Evolutionary conservation across 2,888 invertebrate species (phyloP).

Genomic region (Trissonchulus sp.): DNA sequence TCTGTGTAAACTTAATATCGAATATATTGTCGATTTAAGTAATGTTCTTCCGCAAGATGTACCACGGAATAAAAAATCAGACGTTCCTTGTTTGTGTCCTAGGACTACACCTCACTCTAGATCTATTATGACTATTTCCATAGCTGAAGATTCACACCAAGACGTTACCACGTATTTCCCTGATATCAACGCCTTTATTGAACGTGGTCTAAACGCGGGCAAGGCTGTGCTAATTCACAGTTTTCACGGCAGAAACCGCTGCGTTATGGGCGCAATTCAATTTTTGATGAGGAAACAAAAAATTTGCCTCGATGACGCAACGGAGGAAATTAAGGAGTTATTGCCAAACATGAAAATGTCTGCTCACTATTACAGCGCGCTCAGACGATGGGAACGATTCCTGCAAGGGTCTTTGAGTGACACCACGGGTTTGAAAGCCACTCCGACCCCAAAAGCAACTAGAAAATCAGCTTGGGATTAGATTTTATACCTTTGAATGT

Average conservation of each 20-base stretch:
- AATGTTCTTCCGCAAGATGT: constrained; percentile 38
- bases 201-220: background rate
- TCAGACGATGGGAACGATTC: background rate
- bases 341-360: background rate
- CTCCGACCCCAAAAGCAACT: too few species aligned
- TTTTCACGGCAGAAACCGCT: constrained; percentile 26
- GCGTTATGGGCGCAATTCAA: constrained; percentile 24
- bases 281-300: constrained; percentile 23
- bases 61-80: constrained; percentile 26
- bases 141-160: background rate
- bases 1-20: constrained; percentile 54
- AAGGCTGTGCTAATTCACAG: constrained; percentile 30
- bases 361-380: background rate
- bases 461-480: too few species aligned
- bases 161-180: constrained; percentile 16
- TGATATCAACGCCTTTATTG: constrained; percentile 28
- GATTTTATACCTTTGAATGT: too few species aligned
- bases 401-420: too few species aligned
- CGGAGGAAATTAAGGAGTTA: background rate
- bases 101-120: constrained; percentile 28
- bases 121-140: constrained; percentile 23
- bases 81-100: constrained; percentile 30
- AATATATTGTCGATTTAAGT: constrained; percentile 55
- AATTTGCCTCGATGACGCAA: background rate
- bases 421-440: too few species aligned